Evolutionary conservation across 1,140 invertebrate species (phyloP).

Genomic region (Drosophila malerkotliana): DNA sequence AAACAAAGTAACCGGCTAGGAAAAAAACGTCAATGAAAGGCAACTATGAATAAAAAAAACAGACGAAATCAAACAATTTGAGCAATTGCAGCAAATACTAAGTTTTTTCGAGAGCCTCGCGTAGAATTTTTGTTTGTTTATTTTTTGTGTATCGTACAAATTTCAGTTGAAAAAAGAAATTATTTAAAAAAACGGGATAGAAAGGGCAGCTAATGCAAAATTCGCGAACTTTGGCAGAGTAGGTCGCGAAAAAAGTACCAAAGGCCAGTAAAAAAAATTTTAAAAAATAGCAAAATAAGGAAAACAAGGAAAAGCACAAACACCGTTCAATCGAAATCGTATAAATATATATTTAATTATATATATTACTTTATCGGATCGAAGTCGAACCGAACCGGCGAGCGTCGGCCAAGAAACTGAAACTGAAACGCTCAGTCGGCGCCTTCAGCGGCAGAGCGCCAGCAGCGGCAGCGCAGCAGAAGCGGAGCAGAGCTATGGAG

Average conservation of each 20-base stretch:
- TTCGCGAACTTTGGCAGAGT: slow-evolving; percentile 5
- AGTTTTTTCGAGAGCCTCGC: slow-evolving; percentile 1
- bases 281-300: not conserved
- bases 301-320: slow-evolving; percentile 1
- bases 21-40: slow-evolving; percentile 30
- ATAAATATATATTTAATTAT: slow-evolving; percentile 2
- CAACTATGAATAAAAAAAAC: slow-evolving; percentile 1
- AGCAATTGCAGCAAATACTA: slow-evolving; percentile 32
- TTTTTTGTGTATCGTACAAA: slow-evolving; percentile 47
- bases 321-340: slow-evolving; percentile 23
- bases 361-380: slow-evolving; percentile 20
- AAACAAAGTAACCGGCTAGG: not conserved
- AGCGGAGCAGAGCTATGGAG: slow-evolving; percentile 8
- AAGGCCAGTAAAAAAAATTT: not conserved
- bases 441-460: slow-evolving; percentile 17
- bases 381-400: slow-evolving; percentile 66
- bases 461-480: slow-evolving; percentile 12
- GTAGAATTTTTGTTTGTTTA: slow-evolving; percentile 28
- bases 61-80: slow-evolving; percentile 26
- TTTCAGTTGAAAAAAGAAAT: slow-evolving; percentile 42
- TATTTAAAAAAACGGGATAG: slow-evolving; percentile 27
- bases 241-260: slow-evolving; percentile 4
- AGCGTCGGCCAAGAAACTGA: slow-evolving; percentile 74
- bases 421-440: slow-evolving; percentile 42
- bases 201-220: slow-evolving; percentile 27